Evolutionary conservation across 2,113 vertebrate genomes (phyloP), one percentile per base, ranked within the genome.

Genomic region (Lampris megalopsis): DNA sequence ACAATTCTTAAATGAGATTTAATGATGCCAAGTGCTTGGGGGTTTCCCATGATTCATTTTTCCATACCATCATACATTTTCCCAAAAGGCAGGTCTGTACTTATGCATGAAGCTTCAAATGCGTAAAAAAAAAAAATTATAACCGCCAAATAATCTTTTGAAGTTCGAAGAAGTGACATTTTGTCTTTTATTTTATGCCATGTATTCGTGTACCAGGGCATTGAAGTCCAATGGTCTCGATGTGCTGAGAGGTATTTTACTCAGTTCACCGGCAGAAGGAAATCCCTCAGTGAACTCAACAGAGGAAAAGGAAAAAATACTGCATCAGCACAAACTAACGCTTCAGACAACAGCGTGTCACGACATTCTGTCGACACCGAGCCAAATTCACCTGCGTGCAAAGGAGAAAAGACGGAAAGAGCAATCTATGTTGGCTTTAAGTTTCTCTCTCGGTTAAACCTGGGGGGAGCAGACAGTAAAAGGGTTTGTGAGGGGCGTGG

Each of bases 21-120:
- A 24, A 24, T 24, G 24, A 24, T 24, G 24, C 24, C 24, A 24
- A 24, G 24, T 24, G 24, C 24, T 24, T 24, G 24, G 24, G 24
- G 24, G 24, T 24, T 24, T 24, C 24, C 24, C 24, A 24, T 24
- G 24, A 24, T 24, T 24, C 24, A 24, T 24, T 24, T 24, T 24
- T 24, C 24, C 24, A 24, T 24, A 24, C 24, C 24, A 24, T 24
- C 24, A 24, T 24, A 24, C 24, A 24, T 24, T 24, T 24, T 24
- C 24, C 24, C 24, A 24, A 24, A 24, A 24, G 24, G 24, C 24
- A 24, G 24, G 24, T 24, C 47, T 53, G 52, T 64, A 52, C 36
- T 76, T 86, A 86, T 77, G 63, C 50, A 63, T 77, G 86, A 81
- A 49, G 60, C 69, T 66, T 81, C 66, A 81, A 80, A 75, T 11